phyloP scores from a whole-genome alignment of 2,888 invertebrate species.

The Ophion ellenae region DNA sequence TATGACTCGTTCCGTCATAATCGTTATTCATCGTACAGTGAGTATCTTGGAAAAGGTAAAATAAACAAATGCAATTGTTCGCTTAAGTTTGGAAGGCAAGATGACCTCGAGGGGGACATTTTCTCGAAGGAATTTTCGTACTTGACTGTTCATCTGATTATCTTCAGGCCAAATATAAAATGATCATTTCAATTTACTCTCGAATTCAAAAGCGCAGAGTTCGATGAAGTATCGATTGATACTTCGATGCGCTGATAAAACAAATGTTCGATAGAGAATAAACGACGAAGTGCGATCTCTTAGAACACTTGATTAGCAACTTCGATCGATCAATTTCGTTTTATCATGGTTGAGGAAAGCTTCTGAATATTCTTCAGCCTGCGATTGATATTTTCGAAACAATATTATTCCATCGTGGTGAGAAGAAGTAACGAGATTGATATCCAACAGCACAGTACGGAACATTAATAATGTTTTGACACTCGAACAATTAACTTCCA shows the following conservation, averaged over 20 bases:
- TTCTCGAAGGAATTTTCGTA: too few species aligned
- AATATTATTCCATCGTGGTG: too few species aligned
- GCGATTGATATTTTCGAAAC: too few species aligned
- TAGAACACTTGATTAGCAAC: too few species aligned
- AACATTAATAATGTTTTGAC: not conserved
- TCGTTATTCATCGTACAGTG: conserved; percentile 52
- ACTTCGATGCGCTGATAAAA: not conserved
- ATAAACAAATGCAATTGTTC: conserved; percentile 63
- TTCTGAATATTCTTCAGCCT: too few species aligned
- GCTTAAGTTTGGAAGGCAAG: conserved; percentile 58
- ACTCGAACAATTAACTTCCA: not conserved
- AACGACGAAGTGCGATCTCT: too few species aligned
- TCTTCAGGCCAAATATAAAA: not conserved
- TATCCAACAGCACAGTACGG: not conserved
- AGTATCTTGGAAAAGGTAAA: conserved; percentile 55
- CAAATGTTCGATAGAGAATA: too few species aligned
- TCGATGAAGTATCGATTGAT: not conserved
- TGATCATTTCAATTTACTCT: conserved; percentile 22
- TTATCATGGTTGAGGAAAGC: too few species aligned
- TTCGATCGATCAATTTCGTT: too few species aligned
- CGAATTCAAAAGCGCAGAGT: too few species aligned
- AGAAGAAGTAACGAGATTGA: not conserved
- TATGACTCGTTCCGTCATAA: conserved; percentile 48
- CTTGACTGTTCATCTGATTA: too few species aligned
- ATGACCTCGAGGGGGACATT: conserved; percentile 42